A percentile compares a stretch with the other conserved stretches of the same genome.
These are phyloP conservation scores for Pimephales promelas DNA, from an alignment of 2,113 vertebrate genomes.

Conservation along the genomic window DNA sequence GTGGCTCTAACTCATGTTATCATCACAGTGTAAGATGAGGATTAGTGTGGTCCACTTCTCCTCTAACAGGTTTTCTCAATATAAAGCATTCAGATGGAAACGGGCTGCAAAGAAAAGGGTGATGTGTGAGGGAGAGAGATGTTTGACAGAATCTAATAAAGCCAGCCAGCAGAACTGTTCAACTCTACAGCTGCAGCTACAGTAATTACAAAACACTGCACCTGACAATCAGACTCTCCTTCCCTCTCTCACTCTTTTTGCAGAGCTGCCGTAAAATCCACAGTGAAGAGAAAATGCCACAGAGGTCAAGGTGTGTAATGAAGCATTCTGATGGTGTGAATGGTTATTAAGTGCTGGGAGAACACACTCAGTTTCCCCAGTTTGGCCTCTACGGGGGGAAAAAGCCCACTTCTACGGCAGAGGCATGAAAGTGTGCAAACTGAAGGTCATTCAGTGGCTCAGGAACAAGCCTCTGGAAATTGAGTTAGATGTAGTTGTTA, in stretches of 20 bases:
- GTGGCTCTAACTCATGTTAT: not conserved
- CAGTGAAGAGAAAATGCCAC: slow-evolving; percentile 62
- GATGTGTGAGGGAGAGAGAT: slow-evolving; percentile 48
- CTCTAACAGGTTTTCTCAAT: slow-evolving; percentile 13
- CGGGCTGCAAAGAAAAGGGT: not conserved
- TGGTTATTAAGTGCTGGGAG: slow-evolving; percentile 63
- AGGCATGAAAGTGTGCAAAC: slow-evolving; percentile 21
- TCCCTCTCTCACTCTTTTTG: slow-evolving; percentile 29
- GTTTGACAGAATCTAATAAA: slow-evolving; percentile 63
- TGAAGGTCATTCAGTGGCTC: slow-evolving; percentile 41
- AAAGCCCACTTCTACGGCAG: slow-evolving; percentile 17
- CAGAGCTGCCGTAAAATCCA: slow-evolving; percentile 60
- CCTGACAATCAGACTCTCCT: slow-evolving; percentile 58
- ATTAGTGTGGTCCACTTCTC: slow-evolving; percentile 19
- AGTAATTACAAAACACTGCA: slow-evolving; percentile 66
- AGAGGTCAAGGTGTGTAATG: slow-evolving; percentile 65
- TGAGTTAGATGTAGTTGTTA: slow-evolving; percentile 37
- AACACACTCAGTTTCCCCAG: slow-evolving; percentile 50
- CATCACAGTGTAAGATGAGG: slow-evolving; percentile 25
- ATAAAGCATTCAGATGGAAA: slow-evolving; percentile 30
- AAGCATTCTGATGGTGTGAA: slow-evolving; percentile 64
- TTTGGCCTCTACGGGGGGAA: slow-evolving; percentile 34
- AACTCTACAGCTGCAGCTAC: slow-evolving; percentile 55
- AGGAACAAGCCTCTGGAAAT: slow-evolving; percentile 33
- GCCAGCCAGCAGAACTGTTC: slow-evolving; percentile 54